A percentile compares a stretch with the other conserved stretches of the same genome.
phyloP scores from a whole-genome alignment of 2,888 invertebrate genomes.

The Platycheirus rosarum region DNA sequence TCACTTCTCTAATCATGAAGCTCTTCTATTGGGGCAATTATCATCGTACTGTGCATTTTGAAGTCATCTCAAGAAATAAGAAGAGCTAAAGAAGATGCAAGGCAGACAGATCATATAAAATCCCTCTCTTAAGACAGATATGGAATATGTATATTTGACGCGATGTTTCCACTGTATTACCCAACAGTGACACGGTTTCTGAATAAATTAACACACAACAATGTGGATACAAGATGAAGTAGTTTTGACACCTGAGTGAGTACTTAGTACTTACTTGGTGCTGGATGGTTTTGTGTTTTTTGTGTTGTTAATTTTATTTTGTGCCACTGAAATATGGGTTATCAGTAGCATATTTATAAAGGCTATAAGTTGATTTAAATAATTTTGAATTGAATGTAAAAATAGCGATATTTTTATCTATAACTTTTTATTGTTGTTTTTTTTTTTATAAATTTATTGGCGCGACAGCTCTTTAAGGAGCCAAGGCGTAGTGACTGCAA shows the following conservation, averaged over 20 bases:
- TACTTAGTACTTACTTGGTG: background rate
- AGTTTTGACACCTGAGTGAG: slow-evolving; percentile 60
- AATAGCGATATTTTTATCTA: too few relatives aligned
- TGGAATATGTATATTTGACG: slow-evolving; percentile 33
- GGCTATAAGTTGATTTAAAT: too few relatives aligned
- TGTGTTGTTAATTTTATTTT: background rate
- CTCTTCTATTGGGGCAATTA: slow-evolving; percentile 57
- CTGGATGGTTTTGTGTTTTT: background rate
- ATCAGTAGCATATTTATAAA: background rate
- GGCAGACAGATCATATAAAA: slow-evolving; percentile 36
- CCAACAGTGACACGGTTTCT: slow-evolving; percentile 57
- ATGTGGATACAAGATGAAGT: slow-evolving; percentile 39
- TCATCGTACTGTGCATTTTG: slow-evolving; percentile 66
- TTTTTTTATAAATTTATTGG: too few relatives aligned
- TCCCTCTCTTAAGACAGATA: slow-evolving; percentile 42
- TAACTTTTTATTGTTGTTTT: too few relatives aligned
- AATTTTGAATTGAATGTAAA: too few relatives aligned
- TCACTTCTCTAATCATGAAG: slow-evolving; percentile 63
- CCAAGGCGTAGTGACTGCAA: too few relatives aligned
- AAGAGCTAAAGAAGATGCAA: slow-evolving; percentile 39
- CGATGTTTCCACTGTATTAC: slow-evolving; percentile 49
- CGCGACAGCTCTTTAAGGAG: too few relatives aligned
- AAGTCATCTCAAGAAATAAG: slow-evolving; percentile 31
- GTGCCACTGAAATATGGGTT: slow-evolving; percentile 1
- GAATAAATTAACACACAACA: slow-evolving; percentile 69